Base-by-base conservation (phyloP, 2,888 invertebrate species). In the Pseudeuparius sepicola region DNA sequence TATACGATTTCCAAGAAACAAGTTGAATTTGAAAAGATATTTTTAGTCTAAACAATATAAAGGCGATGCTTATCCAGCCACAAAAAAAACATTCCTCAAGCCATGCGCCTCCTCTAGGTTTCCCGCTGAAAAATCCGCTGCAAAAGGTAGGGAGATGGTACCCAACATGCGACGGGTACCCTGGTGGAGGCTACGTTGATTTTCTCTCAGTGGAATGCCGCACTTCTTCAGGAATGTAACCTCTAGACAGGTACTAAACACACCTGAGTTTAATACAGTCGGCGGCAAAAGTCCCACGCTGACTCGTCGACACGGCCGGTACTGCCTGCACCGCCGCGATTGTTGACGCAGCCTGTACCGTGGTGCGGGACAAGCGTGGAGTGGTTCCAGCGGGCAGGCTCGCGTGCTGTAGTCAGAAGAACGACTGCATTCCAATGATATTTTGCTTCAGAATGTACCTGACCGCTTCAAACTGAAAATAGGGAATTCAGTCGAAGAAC, bases 211-310 rank as follows among this genome's bases (percentile, higher is more conserved):
- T 50, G 60, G 62, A 62, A 62, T 62, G 60, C 56, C 53, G 55
- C 51, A 50, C 51, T 54, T 52, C 49, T 54, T 47, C 45, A 48
- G 63, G 63, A 63, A 63, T 63, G 61, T 61, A 63, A 57, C 60
- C 63, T 61, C 60, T 42, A 49, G 47, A 47, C 56, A 51, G 61
- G 60, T 57, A 57, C 53, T 50, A 55, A 59, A 61, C 61, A 61
- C 63, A 63, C 63, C 63, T 63, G 63, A 60, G 60, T 58, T 55
- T 50, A 41, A 57, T 60, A 60, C 58, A 61, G 34, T 57, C 58
- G 15, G 29, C 17, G 40, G 5, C 10, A 39, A 33, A 47, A 51
- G 44, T 43, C 40, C 44, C 44, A 46, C 43, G 37, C 30, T 24
- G 14, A 30, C 27, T 29, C 37, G 23, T 15, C 4, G 6, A 11